Conservation (phyloP, 2,888 invertebrate genomes). For the Rhingia rostrata region DNA sequence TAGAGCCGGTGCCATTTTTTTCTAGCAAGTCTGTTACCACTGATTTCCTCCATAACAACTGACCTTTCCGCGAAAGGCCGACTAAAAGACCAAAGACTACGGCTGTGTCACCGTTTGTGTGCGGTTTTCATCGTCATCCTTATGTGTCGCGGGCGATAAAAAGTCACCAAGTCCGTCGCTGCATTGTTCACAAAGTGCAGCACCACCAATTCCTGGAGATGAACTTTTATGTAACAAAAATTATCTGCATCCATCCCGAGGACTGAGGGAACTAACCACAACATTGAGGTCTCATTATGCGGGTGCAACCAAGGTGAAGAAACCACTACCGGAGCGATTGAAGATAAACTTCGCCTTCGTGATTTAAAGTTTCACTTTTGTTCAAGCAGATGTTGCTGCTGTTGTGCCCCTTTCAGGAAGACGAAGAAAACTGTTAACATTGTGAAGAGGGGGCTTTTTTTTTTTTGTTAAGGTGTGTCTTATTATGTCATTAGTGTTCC, state of each 20-base stretch:
- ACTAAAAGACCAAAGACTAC: constrained; percentile 23
- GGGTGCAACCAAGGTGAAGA: constrained; percentile 72
- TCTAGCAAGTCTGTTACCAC: neutral
- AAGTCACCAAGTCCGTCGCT: constrained; percentile 28
- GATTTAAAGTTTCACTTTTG: constrained; percentile 53
- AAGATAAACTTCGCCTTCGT: constrained; percentile 60
- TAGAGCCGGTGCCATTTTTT: neutral
- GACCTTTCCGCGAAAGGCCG: constrained; percentile 62
- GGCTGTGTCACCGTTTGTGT: constrained; percentile 3
- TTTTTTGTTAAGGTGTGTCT: constrained; percentile 46
- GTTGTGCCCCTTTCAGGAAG: constrained; percentile 42
- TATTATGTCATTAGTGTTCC: constrained; percentile 35
- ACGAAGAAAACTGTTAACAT: constrained; percentile 46
- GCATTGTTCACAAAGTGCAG: constrained; percentile 5
- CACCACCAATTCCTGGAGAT: constrained; percentile 33
- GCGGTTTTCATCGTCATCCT: constrained; percentile 33
- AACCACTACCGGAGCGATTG: constrained; percentile 35
- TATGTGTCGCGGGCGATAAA: constrained; percentile 42
- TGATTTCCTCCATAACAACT: constrained; percentile 43
- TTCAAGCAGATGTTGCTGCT: neutral
- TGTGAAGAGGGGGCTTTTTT: neutral
- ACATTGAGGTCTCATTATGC: constrained; percentile 68
- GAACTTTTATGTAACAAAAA: constrained; percentile 72
- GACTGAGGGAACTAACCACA: too few relatives aligned
- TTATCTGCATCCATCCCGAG: constrained; percentile 28